These are phyloP conservation scores for Papilio aristodemus DNA, from an alignment of 1,140 invertebrate genomes.

Conservation along the genomic window DNA sequence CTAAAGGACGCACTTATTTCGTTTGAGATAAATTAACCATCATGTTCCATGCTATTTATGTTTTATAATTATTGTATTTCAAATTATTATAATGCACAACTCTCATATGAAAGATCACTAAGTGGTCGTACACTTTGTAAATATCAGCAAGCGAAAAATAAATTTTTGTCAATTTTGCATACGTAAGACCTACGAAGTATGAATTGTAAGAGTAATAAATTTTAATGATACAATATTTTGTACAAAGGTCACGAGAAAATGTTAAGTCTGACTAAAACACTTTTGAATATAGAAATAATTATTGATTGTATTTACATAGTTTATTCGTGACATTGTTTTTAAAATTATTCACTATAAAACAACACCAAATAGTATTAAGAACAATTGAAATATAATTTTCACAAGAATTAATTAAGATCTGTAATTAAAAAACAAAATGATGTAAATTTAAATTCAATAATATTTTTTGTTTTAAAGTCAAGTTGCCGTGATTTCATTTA, in stretches of 20 bases:
- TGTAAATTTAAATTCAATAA: not conserved
- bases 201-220: slow-evolving; percentile 45
- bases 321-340: slow-evolving; percentile 50
- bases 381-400: slow-evolving; percentile 49
- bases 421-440: not conserved
- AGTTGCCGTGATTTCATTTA: not conserved
- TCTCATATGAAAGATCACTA: slow-evolving; percentile 32
- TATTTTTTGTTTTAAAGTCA: not conserved
- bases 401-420: slow-evolving; percentile 36
- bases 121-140: slow-evolving; percentile 35
- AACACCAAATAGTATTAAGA: slow-evolving; percentile 73
- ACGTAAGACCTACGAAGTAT: slow-evolving; percentile 51
- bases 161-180: slow-evolving; percentile 70
- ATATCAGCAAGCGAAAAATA: slow-evolving; percentile 38
- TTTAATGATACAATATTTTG: slow-evolving; percentile 63
- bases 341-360: slow-evolving; percentile 66
- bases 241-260: slow-evolving; percentile 67
- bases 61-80: slow-evolving; percentile 37
- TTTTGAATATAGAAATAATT: slow-evolving; percentile 54
- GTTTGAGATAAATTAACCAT: slow-evolving; percentile 51
- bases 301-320: slow-evolving; percentile 61
- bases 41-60: slow-evolving; percentile 32
- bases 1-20: slow-evolving; percentile 73
- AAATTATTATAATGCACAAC: slow-evolving; percentile 39
- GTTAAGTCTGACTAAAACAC: slow-evolving; percentile 69